A percentile compares a stretch with the other conserved stretches of the same genome.
Conservation (phyloP, 2,113 vertebrate species). For the Crocuta crocuta region DNA sequence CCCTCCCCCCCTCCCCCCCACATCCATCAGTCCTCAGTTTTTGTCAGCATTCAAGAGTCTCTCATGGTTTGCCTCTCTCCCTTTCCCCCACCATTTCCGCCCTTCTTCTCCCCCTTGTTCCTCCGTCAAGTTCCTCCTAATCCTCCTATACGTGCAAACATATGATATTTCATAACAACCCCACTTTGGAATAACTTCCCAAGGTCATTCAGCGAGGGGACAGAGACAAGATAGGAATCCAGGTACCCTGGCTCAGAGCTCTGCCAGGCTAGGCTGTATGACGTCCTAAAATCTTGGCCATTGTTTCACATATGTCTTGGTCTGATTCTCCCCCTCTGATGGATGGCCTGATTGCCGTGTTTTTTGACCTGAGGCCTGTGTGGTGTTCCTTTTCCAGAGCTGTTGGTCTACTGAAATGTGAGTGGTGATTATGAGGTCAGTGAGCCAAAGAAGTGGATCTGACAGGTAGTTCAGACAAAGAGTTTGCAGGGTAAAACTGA, state of each 20-base stretch:
- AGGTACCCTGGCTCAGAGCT: background rate
- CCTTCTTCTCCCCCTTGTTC: too few species aligned
- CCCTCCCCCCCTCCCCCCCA: too few species aligned
- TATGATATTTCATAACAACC: background rate
- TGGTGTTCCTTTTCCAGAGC: background rate
- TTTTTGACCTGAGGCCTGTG: background rate
- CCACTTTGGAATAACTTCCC: background rate
- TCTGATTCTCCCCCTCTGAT: background rate
- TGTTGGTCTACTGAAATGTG: background rate
- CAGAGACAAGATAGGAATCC: background rate
- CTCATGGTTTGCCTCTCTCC: too few species aligned
- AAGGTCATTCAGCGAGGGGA: background rate
- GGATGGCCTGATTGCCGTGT: background rate
- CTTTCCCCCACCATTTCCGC: too few species aligned
- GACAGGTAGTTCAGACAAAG: background rate
- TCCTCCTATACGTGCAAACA: too few species aligned
- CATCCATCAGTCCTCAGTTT: too few species aligned
- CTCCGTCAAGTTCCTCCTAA: too few species aligned
- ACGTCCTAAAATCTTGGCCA: background rate
- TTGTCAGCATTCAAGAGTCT: too few species aligned
- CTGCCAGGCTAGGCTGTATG: background rate
- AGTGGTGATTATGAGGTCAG: background rate
- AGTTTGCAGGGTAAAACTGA: background rate
- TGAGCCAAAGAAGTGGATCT: background rate
- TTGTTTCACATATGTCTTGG: background rate